phyloP scores from a whole-genome alignment of 2,888 invertebrate genomes.

The Trypoxylon attenuatum region DNA sequence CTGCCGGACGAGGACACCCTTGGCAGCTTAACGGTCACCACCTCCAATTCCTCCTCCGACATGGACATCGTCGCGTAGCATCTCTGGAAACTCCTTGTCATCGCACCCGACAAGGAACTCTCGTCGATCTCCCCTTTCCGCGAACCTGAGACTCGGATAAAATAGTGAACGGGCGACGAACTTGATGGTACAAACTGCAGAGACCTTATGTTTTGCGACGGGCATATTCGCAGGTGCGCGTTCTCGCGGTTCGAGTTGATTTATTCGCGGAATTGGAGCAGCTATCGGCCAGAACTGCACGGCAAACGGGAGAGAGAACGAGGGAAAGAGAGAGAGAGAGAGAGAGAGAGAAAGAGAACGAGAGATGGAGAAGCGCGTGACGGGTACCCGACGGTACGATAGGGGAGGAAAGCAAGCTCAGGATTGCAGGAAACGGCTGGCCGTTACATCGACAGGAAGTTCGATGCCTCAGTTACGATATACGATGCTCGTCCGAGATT shows the following conservation, averaged over 20 bases:
- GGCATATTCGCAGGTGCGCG: too few relatives aligned
- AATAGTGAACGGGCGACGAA: too few relatives aligned
- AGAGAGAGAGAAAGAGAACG: too few relatives aligned
- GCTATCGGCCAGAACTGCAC: background rate
- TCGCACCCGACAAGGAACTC: too few relatives aligned
- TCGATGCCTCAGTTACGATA: slow-evolving; percentile 7
- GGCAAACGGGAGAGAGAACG: background rate
- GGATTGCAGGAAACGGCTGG: slow-evolving; percentile 28
- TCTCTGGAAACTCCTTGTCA: slow-evolving; percentile 8
- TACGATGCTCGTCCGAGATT: background rate
- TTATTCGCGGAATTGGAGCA: background rate
- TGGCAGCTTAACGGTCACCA: slow-evolving; percentile 68
- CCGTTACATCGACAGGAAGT: slow-evolving; percentile 33
- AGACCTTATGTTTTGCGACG: too few relatives aligned
- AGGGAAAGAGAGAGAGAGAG: background rate
- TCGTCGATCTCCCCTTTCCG: too few relatives aligned
- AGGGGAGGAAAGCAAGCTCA: background rate
- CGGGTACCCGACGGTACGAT: too few relatives aligned
- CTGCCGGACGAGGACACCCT: slow-evolving; percentile 71
- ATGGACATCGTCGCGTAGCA: slow-evolving; percentile 73
- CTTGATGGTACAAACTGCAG: too few relatives aligned
- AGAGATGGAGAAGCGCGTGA: too few relatives aligned
- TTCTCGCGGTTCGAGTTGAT: background rate
- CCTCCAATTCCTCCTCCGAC: slow-evolving; percentile 71
- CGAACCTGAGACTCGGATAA: too few relatives aligned